Base-by-base conservation (phyloP, 1,140 invertebrate genomes). In the Drosophila lacertosa region DNA sequence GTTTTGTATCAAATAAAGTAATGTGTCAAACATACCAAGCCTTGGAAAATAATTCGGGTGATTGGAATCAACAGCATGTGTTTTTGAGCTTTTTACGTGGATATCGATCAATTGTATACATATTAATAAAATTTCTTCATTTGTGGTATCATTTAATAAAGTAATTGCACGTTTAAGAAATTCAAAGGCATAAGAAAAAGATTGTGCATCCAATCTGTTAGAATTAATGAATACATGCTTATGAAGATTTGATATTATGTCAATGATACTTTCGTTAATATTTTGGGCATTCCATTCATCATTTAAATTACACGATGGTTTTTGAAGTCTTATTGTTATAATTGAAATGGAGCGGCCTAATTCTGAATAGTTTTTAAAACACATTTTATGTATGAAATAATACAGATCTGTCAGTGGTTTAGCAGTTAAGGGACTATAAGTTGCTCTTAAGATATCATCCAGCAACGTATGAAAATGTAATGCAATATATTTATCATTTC, bases 111-210 rank as follows among this genome's bases (percentile, higher is more conserved):
- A 93, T 65, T 95, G 93, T 24, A 97, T 91, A 4, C 93, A 94
- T 58, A 93, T 93, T 40, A 94, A 91, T 20, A 95, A 92, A 63
- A 95, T 91, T 15, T 92, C 80, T 45, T 95, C 94, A 69, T 95
- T 93, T 33, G 79, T 89, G 26, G 71, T 67, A 11, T 79, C 92
- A 92, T 48, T 84, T 74, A 73, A 86, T 65, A 75, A 65, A 5
- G 92, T 83, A 26, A 97, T 78, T 58, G 95, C 94, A 68, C 93
- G 92, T 62, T 94, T 94, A 3, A 98, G 91, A 58, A 98, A 94
- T 4, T 96, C 95, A 90, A 97, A 98, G 18, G 94, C 93, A 83
- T 96, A 98, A 35, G 96, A 95, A 92, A 98, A 97, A 0, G 95
- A 94, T 2, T 96, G 94, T 0, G 77, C 48, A 37, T 88, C 77